Evolutionary conservation across 2,888 invertebrate species (phyloP), one percentile per base, ranked within the genome.

Genomic region (Lacanobia wlatinum): DNA sequence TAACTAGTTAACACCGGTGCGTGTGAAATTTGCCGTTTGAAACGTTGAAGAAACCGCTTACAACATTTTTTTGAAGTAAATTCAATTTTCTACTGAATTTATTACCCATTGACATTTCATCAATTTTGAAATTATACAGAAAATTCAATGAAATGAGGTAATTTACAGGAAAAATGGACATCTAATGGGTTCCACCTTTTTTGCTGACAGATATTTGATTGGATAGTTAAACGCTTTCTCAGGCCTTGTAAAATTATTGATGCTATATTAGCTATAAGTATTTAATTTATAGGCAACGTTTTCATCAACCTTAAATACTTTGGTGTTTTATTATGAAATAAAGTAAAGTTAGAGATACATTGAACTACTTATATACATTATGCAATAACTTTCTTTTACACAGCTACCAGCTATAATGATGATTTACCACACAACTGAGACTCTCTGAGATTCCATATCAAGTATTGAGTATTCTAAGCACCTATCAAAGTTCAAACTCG

Each of bases 1-100:
- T 93, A 92, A 90, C 94, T 95, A 93, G 94, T 95, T 94, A 94
- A 91, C 94, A 92, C 94, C 92, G 93, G 90, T 90, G 87, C 91
- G 93, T 93, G 94, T 94, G 94, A 95, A 94, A 90, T 87, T 83
- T 73, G 73, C 76, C 87, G 83, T 91, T 93, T 93, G 92, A 60
- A 16, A n/a, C 40, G 40, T 59, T 40, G n/a, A 92, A 87, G 88
- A 73, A 63, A 87, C 94, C 93, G 93, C 88, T 73, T 65, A 80
- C 82, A 74, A 78, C 59, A 75, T 78, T 75, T 71, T 70, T 72
- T 67, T 71, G 16, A 73, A 78, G 71, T 75, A 73, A 82, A 88
- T 85, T 83, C 84, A 85, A 89, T 89, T 89, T 87, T 86, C 81
- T 84, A 87, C 82, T 68, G 56, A 73, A 84, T 86, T 89, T 84